phyloP scores from a whole-genome alignment of 2,113 vertebrate genomes.

The western clawed frog (Xenopus tropicalis) region DNA sequence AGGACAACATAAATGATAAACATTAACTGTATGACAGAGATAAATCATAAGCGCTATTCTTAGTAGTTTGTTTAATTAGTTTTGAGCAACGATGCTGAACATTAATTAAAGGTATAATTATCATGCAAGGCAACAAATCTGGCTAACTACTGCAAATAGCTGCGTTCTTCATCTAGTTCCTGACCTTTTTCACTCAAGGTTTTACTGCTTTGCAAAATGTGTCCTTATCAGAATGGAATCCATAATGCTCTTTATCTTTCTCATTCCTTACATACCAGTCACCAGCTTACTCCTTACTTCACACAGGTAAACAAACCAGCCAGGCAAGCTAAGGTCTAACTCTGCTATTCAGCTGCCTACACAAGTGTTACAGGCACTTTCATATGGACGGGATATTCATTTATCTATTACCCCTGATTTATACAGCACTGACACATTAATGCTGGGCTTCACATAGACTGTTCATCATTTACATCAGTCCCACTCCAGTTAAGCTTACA shows the following conservation, averaged over 20 bases:
- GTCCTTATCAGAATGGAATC: slow-evolving; percentile 48
- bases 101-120: slow-evolving; percentile 30
- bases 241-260: slow-evolving; percentile 42
- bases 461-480: no score
- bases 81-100: slow-evolving; percentile 5
- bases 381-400: no score
- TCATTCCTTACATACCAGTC: slow-evolving; percentile 47
- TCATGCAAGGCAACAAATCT: slow-evolving; percentile 3
- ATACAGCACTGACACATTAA: no score
- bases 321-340: background rate
- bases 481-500: no score
- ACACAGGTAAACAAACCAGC: background rate
- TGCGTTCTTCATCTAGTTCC: slow-evolving; percentile 24
- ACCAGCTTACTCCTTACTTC: slow-evolving; percentile 30
- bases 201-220: slow-evolving; percentile 32
- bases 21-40: background rate
- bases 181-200: slow-evolving; percentile 41
- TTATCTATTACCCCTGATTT: no score
- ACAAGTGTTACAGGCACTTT: no score
- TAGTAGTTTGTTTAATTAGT: slow-evolving; percentile 1
- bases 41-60: slow-evolving; percentile 10
- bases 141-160: background rate
- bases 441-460: no score
- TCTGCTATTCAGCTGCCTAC: background rate
- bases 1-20: background rate